Percentiles rank a stretch among this genome's conserved stretches.
Conservation (phyloP, 2,797 vertebrate species). For the Urophycis tenuis region DNA sequence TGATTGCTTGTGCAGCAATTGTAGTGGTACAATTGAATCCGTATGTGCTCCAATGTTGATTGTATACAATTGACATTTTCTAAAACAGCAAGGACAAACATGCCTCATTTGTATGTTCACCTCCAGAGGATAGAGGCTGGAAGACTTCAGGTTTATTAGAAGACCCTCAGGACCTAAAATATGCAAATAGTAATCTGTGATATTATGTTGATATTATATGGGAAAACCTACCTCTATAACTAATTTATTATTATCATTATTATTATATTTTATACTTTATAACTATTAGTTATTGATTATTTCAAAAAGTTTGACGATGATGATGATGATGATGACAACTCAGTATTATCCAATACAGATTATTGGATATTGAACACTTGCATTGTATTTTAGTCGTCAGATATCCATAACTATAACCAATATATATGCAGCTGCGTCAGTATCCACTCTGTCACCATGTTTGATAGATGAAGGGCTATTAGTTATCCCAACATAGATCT, state of each 20-base stretch:
- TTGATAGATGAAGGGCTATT: constrained; percentile 36
- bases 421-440: constrained; percentile 5
- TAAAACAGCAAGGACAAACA: too few species aligned
- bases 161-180: too few species aligned
- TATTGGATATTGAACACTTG: background rate
- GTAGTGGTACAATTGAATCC: too few species aligned
- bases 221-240: too few species aligned
- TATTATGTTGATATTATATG: too few species aligned
- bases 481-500: constrained; percentile 33
- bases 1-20: background rate
- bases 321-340: background rate
- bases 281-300: background rate
- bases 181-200: too few species aligned
- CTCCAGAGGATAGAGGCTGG: background rate
- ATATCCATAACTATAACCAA: background rate
- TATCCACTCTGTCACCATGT: constrained; percentile 11
- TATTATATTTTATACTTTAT: background rate
- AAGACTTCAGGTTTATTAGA: background rate
- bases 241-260: too few species aligned
- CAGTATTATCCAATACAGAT: background rate
- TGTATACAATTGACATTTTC: background rate
- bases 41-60: background rate
- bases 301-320: background rate
- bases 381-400: background rate
- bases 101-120: background rate